Conservation (phyloP, 2,113 vertebrate genomes). For the Bagarius yarrelli region DNA sequence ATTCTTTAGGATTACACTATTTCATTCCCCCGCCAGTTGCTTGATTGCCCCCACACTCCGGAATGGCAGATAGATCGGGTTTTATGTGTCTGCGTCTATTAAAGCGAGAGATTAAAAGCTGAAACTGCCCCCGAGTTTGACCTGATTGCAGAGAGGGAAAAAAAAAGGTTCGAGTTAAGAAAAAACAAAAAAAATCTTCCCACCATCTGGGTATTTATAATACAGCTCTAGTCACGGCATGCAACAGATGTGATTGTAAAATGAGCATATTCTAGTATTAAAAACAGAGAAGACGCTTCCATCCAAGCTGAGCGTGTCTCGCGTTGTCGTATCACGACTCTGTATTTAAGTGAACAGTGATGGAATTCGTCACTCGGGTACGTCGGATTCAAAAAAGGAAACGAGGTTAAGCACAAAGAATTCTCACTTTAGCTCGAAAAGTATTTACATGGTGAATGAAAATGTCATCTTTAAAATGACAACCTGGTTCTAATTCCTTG, state of each 20-base stretch:
- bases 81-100: slow-evolving; percentile 35
- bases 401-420: neutral
- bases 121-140: slow-evolving; percentile 36
- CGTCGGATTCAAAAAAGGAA: neutral
- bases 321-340: neutral
- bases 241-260: slow-evolving; percentile 27
- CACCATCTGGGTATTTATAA: slow-evolving; percentile 40
- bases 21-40: slow-evolving; percentile 21
- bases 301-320: neutral
- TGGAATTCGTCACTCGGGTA: neutral
- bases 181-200: neutral
- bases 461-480: neutral
- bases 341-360: neutral
- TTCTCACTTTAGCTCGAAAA: neutral
- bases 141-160: neutral
- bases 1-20: slow-evolving; percentile 1
- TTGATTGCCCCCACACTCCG: slow-evolving; percentile 19
- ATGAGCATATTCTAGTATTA: slow-evolving; percentile 15
- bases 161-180: neutral
- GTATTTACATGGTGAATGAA: neutral
- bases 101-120: slow-evolving; percentile 19
- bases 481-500: slow-evolving; percentile 2
- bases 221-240: slow-evolving; percentile 19
- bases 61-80: slow-evolving; percentile 13
- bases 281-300: neutral